Conservation (phyloP, 1,140 invertebrate species). For the Musca domestica region DNA sequence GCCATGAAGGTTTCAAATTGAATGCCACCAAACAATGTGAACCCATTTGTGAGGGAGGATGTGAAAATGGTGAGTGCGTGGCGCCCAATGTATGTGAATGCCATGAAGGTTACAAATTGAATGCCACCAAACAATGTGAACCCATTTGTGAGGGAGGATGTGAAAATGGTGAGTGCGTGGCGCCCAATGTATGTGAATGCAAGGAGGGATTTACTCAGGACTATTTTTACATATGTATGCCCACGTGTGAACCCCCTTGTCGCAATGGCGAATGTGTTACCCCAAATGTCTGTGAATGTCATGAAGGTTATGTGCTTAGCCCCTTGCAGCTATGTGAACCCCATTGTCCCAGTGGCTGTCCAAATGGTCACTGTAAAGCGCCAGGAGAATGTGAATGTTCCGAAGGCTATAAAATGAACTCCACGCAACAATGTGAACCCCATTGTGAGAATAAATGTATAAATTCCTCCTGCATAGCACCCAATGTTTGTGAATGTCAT, state of each 20-base stretch:
- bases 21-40: background rate
- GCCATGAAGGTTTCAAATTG: conserved; percentile 1
- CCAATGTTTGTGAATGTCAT: conserved; percentile 57
- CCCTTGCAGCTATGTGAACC: conserved; percentile 52
- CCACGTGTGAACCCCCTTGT: conserved; percentile 62
- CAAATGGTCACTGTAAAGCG: background rate
- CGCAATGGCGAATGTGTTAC: conserved; percentile 58
- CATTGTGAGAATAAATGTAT: conserved; percentile 50
- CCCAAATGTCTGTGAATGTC: conserved; percentile 59
- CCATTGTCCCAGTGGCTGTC: conserved; percentile 43
- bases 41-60: conserved; percentile 43
- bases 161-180: conserved; percentile 16
- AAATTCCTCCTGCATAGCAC: conserved; percentile 57
- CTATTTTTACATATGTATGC: too few relatives aligned
- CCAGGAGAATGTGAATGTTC: conserved; percentile 1
- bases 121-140: conserved; percentile 38
- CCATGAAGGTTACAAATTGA: conserved; percentile 43
- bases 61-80: conserved; percentile 30
- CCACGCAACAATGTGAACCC: background rate
- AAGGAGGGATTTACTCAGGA: background rate
- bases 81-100: conserved; percentile 55
- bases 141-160: conserved; percentile 53
- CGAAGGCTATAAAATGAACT: background rate
- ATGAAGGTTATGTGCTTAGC: conserved; percentile 49
- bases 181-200: too few relatives aligned